phyloP scores from a whole-genome alignment of 2,113 vertebrate genomes.

The Dicaeum eximium region DNA sequence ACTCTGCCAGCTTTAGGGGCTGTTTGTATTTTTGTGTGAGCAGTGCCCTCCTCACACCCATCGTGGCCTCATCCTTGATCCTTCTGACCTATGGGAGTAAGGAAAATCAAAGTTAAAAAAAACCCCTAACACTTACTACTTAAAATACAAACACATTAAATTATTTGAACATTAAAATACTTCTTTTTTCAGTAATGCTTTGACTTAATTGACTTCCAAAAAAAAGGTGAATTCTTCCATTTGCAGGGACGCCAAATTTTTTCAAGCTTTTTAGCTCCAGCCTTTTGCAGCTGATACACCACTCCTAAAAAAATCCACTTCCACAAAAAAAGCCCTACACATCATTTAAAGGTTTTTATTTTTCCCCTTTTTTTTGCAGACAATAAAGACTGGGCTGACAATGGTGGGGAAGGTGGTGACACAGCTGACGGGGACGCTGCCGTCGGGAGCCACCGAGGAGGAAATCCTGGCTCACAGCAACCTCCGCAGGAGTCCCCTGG shows the following conservation, averaged over 20 bases:
- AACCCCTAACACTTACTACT: rapidly evolving
- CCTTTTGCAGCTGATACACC: neutral
- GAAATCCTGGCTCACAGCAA: conserved; percentile 85
- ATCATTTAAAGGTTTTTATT: neutral
- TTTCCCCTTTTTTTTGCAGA: conserved; percentile 66
- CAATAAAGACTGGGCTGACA: conserved; percentile 91
- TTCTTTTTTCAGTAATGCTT: neutral
- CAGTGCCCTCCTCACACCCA: neutral
- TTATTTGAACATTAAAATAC: neutral
- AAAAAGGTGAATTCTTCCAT: neutral
- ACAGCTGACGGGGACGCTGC: conserved; percentile 89
- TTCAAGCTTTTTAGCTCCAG: neutral
- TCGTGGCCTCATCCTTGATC: neutral
- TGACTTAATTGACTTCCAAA: neutral
- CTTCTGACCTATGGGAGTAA: neutral
- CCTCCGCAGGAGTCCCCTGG: conserved; percentile 84
- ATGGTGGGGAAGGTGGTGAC: conserved; percentile 99
- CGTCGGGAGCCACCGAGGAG: conserved; percentile 86
- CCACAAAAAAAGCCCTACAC: neutral
- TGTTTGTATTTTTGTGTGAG: neutral
- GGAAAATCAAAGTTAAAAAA: neutral
- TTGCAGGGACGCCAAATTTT: neutral
- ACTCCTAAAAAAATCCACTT: neutral
- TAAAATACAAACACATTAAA: neutral
- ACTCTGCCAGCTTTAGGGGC: neutral